Conservation (phyloP, 2,888 invertebrate species). For the Hyalella azteca region DNA sequence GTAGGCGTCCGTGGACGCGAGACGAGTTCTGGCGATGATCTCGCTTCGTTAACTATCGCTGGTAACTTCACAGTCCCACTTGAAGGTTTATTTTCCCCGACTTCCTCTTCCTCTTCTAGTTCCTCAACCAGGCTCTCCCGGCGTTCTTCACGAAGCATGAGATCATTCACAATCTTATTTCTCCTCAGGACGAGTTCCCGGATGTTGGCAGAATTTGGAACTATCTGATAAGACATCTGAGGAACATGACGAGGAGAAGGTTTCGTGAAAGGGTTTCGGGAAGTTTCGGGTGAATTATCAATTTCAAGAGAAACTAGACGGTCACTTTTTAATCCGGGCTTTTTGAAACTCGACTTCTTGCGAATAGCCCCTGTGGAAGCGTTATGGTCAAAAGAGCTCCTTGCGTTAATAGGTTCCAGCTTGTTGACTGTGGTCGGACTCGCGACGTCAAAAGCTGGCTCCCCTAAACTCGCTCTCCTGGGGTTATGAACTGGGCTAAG, state of each 20-base stretch:
- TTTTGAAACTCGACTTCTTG: neutral
- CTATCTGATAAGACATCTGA: neutral
- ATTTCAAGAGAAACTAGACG: neutral
- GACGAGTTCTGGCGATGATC: neutral
- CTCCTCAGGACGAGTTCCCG: neutral
- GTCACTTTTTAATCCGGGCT: neutral
- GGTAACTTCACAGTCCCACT: constrained; percentile 8
- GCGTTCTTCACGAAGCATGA: neutral
- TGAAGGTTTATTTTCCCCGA: neutral
- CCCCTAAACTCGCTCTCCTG: neutral
- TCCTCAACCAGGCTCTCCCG: neutral
- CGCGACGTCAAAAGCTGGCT: neutral
- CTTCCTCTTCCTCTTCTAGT: neutral
- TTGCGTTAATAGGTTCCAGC: neutral
- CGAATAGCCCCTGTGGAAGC: neutral
- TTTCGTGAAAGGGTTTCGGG: neutral
- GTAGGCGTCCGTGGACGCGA: neutral
- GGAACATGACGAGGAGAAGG: constrained; percentile 3
- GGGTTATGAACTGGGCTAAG: neutral
- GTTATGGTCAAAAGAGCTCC: neutral
- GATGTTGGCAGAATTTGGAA: constrained; percentile 11
- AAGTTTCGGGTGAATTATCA: neutral
- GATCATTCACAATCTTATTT: neutral
- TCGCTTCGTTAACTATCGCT: neutral
- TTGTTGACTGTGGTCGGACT: neutral